Conservation (phyloP, 2,888 invertebrate genomes). For the Dusona sp. region DNA sequence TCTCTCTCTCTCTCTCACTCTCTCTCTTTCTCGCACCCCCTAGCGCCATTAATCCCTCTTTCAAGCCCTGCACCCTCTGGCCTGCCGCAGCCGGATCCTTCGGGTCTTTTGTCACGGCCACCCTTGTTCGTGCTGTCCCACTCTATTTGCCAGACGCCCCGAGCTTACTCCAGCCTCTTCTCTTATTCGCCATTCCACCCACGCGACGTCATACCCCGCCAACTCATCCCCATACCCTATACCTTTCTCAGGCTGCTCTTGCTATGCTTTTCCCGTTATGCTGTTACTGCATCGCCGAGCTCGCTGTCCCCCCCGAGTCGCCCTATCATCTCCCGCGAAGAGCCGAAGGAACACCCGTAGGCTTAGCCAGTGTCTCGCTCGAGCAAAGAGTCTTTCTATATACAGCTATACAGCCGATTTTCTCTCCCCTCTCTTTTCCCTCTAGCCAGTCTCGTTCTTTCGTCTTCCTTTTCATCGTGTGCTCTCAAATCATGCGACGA, state of each 20-base stretch:
- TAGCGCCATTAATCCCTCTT: constrained; percentile 68
- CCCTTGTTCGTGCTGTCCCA: constrained; percentile 83
- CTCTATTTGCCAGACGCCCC: constrained; percentile 80
- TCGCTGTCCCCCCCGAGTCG: constrained; percentile 70
- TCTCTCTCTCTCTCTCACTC: constrained; percentile 45
- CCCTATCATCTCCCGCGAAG: constrained; percentile 55
- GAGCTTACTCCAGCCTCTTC: constrained; percentile 78
- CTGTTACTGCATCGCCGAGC: constrained; percentile 82
- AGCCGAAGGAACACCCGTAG: constrained; percentile 51
- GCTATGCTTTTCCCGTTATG: constrained; percentile 78
- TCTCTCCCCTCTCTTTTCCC: constrained; percentile 6
- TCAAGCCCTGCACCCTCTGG: constrained; percentile 69
- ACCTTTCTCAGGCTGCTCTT: constrained; percentile 19
- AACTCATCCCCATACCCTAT: neutral
- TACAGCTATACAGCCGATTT: constrained; percentile 23
- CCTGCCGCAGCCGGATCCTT: constrained; percentile 74
- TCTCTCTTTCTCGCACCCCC: constrained; percentile 67
- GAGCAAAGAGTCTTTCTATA: constrained; percentile 43
- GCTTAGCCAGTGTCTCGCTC: constrained; percentile 45
- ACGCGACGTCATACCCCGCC: constrained; percentile 37
- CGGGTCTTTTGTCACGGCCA: constrained; percentile 82
- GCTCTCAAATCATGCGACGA: constrained; percentile 52
- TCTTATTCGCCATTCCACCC: constrained; percentile 56
- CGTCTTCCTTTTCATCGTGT: constrained; percentile 24
- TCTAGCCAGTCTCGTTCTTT: constrained; percentile 5